These are phyloP conservation scores for Aphidius colemani DNA, from an alignment of 2,888 invertebrate genomes.

Conservation along the genomic window DNA sequence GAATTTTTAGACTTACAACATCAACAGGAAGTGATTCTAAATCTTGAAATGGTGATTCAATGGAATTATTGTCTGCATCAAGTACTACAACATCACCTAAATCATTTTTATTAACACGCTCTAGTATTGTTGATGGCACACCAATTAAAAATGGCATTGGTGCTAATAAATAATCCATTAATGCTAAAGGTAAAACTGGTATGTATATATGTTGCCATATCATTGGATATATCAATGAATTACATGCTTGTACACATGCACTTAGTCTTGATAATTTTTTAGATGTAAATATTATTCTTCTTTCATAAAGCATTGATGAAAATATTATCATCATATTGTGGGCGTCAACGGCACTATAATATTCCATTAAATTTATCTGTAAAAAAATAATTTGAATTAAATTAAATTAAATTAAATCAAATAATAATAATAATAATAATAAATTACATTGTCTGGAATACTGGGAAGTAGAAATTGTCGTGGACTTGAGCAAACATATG, in stretches of 20 bases:
- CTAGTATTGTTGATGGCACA: conserved; percentile 83
- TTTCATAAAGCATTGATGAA: conserved; percentile 92
- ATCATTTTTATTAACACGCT: conserved; percentile 79
- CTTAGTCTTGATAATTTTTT: conserved; percentile 86
- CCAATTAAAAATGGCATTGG: conserved; percentile 99
- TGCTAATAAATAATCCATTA: conserved; percentile 88
- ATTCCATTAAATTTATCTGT: conserved; percentile 96
- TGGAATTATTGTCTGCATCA: conserved; percentile 87
- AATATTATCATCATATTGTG: conserved; percentile 95
- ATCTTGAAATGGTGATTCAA: conserved; percentile 89
- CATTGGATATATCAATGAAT: conserved; percentile 95
- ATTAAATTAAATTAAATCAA: neutral
- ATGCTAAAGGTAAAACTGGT: conserved; percentile 86
- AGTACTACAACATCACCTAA: conserved; percentile 93
- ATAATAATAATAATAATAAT: neutral
- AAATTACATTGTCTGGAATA: conserved; percentile 88
- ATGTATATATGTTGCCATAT: conserved; percentile 99
- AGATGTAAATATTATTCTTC: conserved; percentile 92
- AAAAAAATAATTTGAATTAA: conserved; percentile 41
- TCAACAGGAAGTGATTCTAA: conserved; percentile 86
- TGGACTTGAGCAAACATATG: conserved; percentile 79
- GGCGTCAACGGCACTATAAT: conserved; percentile 95
- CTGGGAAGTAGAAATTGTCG: conserved; percentile 84
- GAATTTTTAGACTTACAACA: conserved; percentile 69
- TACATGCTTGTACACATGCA: conserved; percentile 92